These are phyloP conservation scores for Laupala kohalensis DNA, from an alignment of 1,140 invertebrate species.

Conservation along the genomic window DNA sequence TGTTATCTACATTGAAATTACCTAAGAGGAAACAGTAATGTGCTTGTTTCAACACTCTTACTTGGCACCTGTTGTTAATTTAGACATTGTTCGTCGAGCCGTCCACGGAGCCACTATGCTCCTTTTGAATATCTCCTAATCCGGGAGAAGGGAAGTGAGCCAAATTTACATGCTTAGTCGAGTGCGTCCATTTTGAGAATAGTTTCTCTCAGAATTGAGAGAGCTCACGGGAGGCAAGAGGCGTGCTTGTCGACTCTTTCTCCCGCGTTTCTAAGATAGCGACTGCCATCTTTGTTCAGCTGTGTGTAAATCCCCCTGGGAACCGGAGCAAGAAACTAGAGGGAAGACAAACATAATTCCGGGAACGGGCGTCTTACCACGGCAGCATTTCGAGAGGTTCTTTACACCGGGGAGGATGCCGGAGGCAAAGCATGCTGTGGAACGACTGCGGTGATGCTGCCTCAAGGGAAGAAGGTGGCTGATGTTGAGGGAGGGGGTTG, in stretches of 20 bases:
- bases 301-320: not conserved
- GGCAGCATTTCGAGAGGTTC: not conserved
- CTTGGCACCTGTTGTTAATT: no score
- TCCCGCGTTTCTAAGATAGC: not conserved
- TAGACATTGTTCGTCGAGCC: no score
- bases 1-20: no score
- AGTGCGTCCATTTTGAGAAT: not conserved
- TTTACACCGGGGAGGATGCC: not conserved
- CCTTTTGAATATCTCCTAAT: no score
- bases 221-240: not conserved
- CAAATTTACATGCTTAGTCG: not conserved
- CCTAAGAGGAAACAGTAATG: no score
- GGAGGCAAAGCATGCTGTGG: not conserved
- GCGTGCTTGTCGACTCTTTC: not conserved
- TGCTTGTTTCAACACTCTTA: no score
- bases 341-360: not conserved
- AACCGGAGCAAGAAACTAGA: not conserved
- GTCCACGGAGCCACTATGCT: no score
- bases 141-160: no score
- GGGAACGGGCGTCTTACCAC: not conserved
- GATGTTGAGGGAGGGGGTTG: not conserved
- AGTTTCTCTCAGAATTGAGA: not conserved
- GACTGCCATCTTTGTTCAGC: not conserved
- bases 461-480: not conserved
- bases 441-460: not conserved